Conservation (phyloP, 1,140 invertebrate species). For the Vanessa atalanta region DNA sequence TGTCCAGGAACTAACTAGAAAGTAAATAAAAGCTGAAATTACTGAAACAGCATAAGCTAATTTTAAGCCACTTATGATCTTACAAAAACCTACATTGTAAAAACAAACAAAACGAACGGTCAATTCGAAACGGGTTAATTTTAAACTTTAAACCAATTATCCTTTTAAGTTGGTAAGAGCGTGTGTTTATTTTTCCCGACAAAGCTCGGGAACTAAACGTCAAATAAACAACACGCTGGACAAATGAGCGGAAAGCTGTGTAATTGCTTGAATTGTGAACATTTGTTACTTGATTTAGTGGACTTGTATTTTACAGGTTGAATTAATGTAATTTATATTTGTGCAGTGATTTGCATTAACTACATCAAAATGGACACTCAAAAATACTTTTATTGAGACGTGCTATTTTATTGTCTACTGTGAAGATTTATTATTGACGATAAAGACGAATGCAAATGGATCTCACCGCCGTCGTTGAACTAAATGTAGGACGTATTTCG, state of each 20-base stretch:
- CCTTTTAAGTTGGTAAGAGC: constrained; percentile 46
- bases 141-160: constrained; percentile 51
- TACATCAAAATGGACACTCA: neutral
- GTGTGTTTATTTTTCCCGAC: constrained; percentile 42
- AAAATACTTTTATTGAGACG: too few species aligned
- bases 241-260: constrained; percentile 33
- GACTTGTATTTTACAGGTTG: constrained; percentile 11
- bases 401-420: too few species aligned
- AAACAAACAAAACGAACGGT: constrained; percentile 28
- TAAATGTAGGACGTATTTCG: too few species aligned
- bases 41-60: too few species aligned
- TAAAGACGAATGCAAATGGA: too few species aligned
- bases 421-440: too few species aligned
- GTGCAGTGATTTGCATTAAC: neutral
- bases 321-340: constrained; percentile 6
- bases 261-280: constrained; percentile 37
- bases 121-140: constrained; percentile 40
- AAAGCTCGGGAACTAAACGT: constrained; percentile 44
- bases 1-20: too few species aligned
- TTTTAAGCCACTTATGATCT: neutral
- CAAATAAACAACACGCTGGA: constrained; percentile 37
- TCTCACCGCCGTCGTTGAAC: too few species aligned
- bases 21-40: too few species aligned
- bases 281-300: constrained; percentile 30
- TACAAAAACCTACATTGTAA: constrained; percentile 8